Evolutionary conservation across 2,113 vertebrate species (phyloP), one percentile per base, ranked within the genome.

Genomic region (Erinaceus europaeus): DNA sequence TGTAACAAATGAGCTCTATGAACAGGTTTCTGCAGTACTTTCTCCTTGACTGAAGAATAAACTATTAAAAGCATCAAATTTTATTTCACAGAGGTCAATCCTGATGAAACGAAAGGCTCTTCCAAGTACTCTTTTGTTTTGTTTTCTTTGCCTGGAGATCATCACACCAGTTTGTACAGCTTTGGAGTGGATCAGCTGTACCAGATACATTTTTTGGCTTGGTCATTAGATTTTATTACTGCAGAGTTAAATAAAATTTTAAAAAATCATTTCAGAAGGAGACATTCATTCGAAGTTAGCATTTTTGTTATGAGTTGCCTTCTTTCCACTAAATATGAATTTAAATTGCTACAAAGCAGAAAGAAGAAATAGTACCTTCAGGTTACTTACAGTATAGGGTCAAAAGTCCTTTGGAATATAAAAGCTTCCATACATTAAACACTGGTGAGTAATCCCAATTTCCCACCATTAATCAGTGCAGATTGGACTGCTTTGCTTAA

Each of bases 151-250:
- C 67, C 82, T 64, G 2, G 14, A 53, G 67, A 74, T 71, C 27
- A 27, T 79, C 21, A 48, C 75, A 78, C 27, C 13, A 34, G n/a
- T 40, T n/a, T 77, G 55, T 62, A 34, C 23, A 86, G 62, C 68
- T 52, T 92, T 73, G 79, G 71, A 90, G 71, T 46, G 36, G 42
- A 91, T 87, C 69, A 79, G 44, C 74, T 90, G 50, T 42, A 87
- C 32, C 61, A 84, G 29, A 77, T 81, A 27, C 29, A 44, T 61
- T 90, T 84, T 65, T 75, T 73, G 55, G 36, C 23, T 76, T 93
- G 14, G 1, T 78, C 84, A 89, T 90, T 93, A 90, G 73, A 87
- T 88, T 94, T 87, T 84, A 57, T 89, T 78, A 72, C 55, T 86
- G 9, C n/a, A 85, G 74, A 91, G 61, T 86, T 42, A 84, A 75